Percentiles rank a stretch among this genome's conserved stretches.
Evolutionary conservation across 2,113 vertebrate species (phyloP).

Genomic region (Periophthalmodon schlosseri): DNA sequence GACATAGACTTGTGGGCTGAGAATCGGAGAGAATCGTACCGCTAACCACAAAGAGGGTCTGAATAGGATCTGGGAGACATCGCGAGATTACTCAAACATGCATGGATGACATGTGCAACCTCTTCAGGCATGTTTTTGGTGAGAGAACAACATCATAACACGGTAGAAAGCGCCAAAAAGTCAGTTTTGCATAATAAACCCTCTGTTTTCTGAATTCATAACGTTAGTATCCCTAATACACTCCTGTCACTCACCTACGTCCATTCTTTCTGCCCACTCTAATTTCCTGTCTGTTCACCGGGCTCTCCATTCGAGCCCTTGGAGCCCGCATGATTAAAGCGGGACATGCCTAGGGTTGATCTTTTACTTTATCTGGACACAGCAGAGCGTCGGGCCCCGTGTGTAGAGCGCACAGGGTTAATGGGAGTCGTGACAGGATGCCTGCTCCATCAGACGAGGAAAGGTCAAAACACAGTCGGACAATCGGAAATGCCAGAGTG

Average conservation of each 20-base stretch:
- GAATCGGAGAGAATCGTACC: no score
- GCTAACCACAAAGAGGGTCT: no score
- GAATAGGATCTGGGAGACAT: no score
- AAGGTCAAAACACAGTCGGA: slow-evolving; percentile 46
- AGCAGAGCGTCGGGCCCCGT: slow-evolving; percentile 45
- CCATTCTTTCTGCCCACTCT: slow-evolving; percentile 5
- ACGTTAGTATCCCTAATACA: no score
- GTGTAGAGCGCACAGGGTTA: slow-evolving; percentile 51
- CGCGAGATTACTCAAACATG: no score
- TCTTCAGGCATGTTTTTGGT: no score
- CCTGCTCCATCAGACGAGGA: slow-evolving; percentile 53
- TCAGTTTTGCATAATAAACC: no score
- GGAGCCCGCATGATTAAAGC: slow-evolving; percentile 52
- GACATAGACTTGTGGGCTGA: no score
- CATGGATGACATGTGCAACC: no score
- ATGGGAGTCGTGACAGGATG: slow-evolving; percentile 59
- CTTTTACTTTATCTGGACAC: slow-evolving; percentile 59
- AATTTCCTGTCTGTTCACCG: slow-evolving; percentile 22
- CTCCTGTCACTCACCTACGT: slow-evolving; percentile 19
- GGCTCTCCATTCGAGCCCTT: slow-evolving; percentile 23
- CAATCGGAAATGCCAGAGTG: slow-evolving; percentile 40
- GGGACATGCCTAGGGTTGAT: slow-evolving; percentile 41
- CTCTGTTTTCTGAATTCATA: no score
- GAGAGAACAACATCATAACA: no score
- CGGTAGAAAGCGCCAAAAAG: no score